Evolutionary conservation across 2,888 invertebrate genomes (phyloP).

Genomic region (Drosophila prostipennis): DNA sequence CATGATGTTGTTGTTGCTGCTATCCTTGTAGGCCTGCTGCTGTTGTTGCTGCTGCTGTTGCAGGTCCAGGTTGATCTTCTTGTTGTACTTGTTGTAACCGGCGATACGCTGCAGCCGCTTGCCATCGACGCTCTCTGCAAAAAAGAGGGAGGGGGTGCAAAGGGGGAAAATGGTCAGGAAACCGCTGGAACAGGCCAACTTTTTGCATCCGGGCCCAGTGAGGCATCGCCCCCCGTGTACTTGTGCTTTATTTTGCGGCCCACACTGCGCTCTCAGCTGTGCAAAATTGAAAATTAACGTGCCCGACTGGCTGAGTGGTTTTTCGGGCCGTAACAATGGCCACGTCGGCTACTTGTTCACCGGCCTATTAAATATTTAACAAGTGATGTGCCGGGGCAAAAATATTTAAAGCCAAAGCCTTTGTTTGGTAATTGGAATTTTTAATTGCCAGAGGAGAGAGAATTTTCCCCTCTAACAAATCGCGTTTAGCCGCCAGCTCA

Average conservation of each 20-base stretch:
- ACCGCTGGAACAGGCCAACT: slow-evolving; percentile 59
- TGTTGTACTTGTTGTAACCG: slow-evolving; percentile 86
- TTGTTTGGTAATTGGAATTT: slow-evolving; percentile 53
- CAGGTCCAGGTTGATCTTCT: slow-evolving; percentile 86
- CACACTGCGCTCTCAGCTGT: slow-evolving; percentile 55
- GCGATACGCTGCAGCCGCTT: slow-evolving; percentile 87
- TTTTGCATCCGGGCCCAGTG: slow-evolving; percentile 26
- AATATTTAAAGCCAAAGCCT: slow-evolving; percentile 52
- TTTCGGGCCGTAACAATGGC: slow-evolving; percentile 19
- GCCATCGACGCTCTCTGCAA: slow-evolving; percentile 84
- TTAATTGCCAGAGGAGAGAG: slow-evolving; percentile 23
- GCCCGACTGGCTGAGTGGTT: slow-evolving; percentile 50
- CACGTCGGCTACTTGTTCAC: slow-evolving; percentile 41
- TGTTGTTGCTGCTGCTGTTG: slow-evolving; percentile 73
- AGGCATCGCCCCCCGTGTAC: slow-evolving; percentile 23
- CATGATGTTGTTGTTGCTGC: slow-evolving; percentile 81
- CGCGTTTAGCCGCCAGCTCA: slow-evolving; percentile 10
- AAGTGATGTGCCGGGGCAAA: slow-evolving; percentile 49
- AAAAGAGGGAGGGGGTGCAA: slow-evolving; percentile 29
- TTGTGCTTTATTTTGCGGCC: slow-evolving; percentile 34
- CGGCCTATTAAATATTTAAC: slow-evolving; percentile 66
- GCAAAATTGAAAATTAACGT: slow-evolving; percentile 73
- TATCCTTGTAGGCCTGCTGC: slow-evolving; percentile 81
- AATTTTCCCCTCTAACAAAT: slow-evolving; percentile 4
- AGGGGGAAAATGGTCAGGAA: slow-evolving; percentile 58